Evolutionary conservation across 1,140 invertebrate genomes (phyloP), one percentile per base, ranked within the genome.

Genomic region (Liolophura sinensis): DNA sequence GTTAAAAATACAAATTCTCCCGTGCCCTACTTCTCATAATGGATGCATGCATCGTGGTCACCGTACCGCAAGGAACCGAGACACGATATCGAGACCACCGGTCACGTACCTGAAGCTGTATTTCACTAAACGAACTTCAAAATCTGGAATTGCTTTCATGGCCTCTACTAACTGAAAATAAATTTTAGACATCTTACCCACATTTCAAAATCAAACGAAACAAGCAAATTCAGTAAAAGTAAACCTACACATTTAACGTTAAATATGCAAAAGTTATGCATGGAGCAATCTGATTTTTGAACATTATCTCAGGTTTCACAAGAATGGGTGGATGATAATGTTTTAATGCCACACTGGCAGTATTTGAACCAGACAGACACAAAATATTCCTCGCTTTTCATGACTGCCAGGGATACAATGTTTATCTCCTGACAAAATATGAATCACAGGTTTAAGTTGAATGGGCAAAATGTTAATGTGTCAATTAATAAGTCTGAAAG

Each of bases 91-190:
- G 51, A n/a, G n/a, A 54, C 31, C 1, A 40, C 3, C 3, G 15
- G 31, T 7, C 25, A 70, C 71, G 68, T 67, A 79, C 78, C 65
- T 78, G 68, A 73, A 68, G 64, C 84, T 84, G 72, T 79, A 87
- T 62, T 84, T 82, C 22, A 86, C 81, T 63, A 77, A 65, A 40
- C 64, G 68, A 1, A 85, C 80, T 55, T 83, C 73, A 69, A 85
- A 81, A 71, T 85, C 82, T 27, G 74, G 74, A 56, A 84, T 70
- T 48, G 69, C 75, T 62, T 79, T 76, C 69, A 86, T 68, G 22
- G 82, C 77, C 49, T 72, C 62, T 18, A 81, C 64, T 22, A 86
- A 65, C 84, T 86, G 72, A 55, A 79, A 78, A 64, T 47, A 27
- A 67, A 52, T 14, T 6, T 56, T 20, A 25, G 54, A 60, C 25